Evolutionary conservation across 2,888 invertebrate genomes (phyloP), one percentile per base, ranked within the genome.

Genomic region (Cataglyphis rosenhaueri): DNA sequence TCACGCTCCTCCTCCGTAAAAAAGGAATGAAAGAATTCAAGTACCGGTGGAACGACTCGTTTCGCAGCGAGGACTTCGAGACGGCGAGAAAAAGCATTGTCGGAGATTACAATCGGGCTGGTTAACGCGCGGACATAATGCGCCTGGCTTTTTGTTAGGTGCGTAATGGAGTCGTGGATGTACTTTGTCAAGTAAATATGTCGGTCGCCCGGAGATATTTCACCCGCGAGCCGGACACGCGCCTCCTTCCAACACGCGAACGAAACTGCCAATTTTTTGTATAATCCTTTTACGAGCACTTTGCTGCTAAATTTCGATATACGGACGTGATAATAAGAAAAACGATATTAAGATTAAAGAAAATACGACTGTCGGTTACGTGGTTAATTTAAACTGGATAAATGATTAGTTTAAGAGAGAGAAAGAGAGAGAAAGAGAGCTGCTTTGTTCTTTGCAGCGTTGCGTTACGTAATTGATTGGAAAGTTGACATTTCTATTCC

Each of bases 41-140:
- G 91, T 91, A 91, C 90, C 92, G 91, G 91, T 91, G 91, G 91
- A 91, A 89, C 90, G 90, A 91, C 90, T 90, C 90, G 88, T 88
- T 89, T 86, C 84, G 88, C 81, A 68, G 85, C 88, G 83, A 79
- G 85, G 84, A 55, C 84, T 84, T 83, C 32, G 59, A 29, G 89
- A 84, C 85, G 82, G 84, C 84, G 88, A 84, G 71, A 88, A 89
- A 89, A 89, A 88, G 83, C 85, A 89, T 89, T 86, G 89, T 88
- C 82, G 84, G 35, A 81, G 87, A 86, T 88, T 87, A 88, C 88
- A 88, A 88, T 89, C 88, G 86, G 71, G 86, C 81, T 83, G 87
- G 87, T 88, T 87, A 89, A 89, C 85, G 83, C 87, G 85, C 84
- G 81, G 85, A 88, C 86, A 79, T 79, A 79, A 79, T 79, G 78